Base-by-base conservation (phyloP, 2,888 invertebrate species). In the Pterostichus madidus region DNA sequence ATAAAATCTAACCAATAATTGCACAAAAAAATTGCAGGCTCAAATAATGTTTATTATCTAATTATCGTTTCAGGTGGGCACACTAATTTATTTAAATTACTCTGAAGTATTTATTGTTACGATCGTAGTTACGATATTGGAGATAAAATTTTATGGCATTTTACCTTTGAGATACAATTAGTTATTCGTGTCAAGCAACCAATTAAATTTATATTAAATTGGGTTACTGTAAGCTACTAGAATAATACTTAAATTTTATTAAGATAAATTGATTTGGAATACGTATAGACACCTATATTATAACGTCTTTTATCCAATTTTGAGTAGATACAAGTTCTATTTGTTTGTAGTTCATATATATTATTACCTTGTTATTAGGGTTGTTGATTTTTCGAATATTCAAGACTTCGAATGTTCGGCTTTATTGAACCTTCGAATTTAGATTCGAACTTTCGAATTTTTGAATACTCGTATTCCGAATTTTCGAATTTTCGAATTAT, bases 1-100 rank as follows among this genome's bases (percentile, higher is more conserved):
- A 64, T 64, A 64, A 64, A 64, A 64, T 64, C 64, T 64, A 13
- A n/a, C 64, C 64, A 64, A 35, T 64, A 64, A 64, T 64, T 32
- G 64, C 13, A 64, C 64, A 64, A 32, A 64, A 61, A 64, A 64
- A 6, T 39, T 35, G 64, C 32, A 64, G 31, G 31, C 31, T 5
- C 0, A 6, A 39, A 39, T 39, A 39, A 39, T 49, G 35, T 64
- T 64, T 31, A 64, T 13, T 64, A 64, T n/a, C 64, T 64, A 32
- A 64, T 32, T 35, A 32, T 64, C 31, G 31, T 39, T 39, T 64
- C 64, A 64, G 59, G 64, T 64, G 64, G n/a, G 64, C n/a, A 32
- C 13, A 13, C 64, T 32, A 64, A 64, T 64, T 64, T 64, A 64
- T 64, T 64, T 35, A 64, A 64, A 64, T 64, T 59, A 24, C 59